Base-by-base conservation (phyloP, 2,888 invertebrate species). In the Archips crataeganus region DNA sequence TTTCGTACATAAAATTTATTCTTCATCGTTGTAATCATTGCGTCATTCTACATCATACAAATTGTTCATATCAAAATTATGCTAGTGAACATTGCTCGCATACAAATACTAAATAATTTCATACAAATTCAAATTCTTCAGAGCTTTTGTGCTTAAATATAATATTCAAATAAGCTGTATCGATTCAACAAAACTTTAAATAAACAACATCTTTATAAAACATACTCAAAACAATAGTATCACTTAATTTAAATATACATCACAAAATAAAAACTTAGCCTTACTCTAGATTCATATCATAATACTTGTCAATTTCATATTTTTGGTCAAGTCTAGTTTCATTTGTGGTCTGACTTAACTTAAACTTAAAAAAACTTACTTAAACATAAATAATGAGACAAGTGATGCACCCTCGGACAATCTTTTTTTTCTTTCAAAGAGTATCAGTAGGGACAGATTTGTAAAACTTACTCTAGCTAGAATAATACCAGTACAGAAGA, bases 61-160 rank as follows among this genome's bases (percentile, higher is more conserved):
- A 79, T 81, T 74, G 77, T 59, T 78, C 79, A 77, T 83, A 83
- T 78, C 83, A 84, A 85, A 84, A 79, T 80, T 82, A 82, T 76
- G 75, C 81, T 81, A 81, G 75, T 79, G 71, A 71, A 74, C 75
- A 69, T 70, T 75, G 61, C 67, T 36, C 45, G 77, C 63, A 72
- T 75, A 75, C 74, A 70, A 78, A 72, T 75, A 75, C 74, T 70
- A 78, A 73, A 76, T 75, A 42, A 65, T 59, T 13, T 57, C 59
- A 61, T 75, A 67, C 66, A 63, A 64, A 74, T 36, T 54, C 8
- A 39, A 54, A 64, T 68, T 39, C 68, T 73, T 59, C 4, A 68
- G 73, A 69, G 73, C 45, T 3, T 69, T 73, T 65, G 64, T 74
- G 54, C 65, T 45, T 74, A 54, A 69, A 74, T 36, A 54, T 10